Evolutionary conservation across 1,140 invertebrate species (phyloP).

Genomic region (Drosophila athabasca): DNA sequence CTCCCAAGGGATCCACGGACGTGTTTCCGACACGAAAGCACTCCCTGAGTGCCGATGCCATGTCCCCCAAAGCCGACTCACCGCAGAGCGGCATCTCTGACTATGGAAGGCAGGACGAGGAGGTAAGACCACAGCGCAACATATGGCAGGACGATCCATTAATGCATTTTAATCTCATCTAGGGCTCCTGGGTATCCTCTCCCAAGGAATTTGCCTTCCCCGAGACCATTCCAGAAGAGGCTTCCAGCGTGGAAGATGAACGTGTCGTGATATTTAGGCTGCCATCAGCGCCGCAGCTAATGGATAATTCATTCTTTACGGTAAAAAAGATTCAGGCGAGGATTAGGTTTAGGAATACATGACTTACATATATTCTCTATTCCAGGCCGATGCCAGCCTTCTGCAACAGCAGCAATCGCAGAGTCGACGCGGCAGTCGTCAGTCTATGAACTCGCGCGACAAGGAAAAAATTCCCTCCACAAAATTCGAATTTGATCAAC

Average conservation of each 20-base stretch:
- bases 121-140: constrained; percentile 70
- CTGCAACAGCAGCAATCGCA: constrained; percentile 85
- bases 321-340: constrained; percentile 71
- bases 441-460: constrained; percentile 77
- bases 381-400: constrained; percentile 85
- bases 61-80: constrained; percentile 81
- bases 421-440: constrained; percentile 78
- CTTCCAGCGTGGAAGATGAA: constrained; percentile 95
- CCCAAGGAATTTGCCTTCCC: constrained; percentile 94
- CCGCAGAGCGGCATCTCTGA: constrained; percentile 77
- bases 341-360: neutral
- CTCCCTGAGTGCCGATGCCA: constrained; percentile 66
- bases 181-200: constrained; percentile 90
- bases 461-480: constrained; percentile 77
- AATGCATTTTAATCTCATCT: neutral
- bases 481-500: constrained; percentile 82
- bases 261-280: constrained; percentile 88
- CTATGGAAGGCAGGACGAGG: constrained; percentile 86
- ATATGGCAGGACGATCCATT: neutral
- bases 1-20: constrained; percentile 88
- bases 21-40: constrained; percentile 89
- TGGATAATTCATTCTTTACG: constrained; percentile 86
- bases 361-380: neutral
- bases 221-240: constrained; percentile 96
- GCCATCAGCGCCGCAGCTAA: constrained; percentile 77